Conservation (phyloP, 1,140 invertebrate genomes). For the Polypedilum vanderplanki region DNA sequence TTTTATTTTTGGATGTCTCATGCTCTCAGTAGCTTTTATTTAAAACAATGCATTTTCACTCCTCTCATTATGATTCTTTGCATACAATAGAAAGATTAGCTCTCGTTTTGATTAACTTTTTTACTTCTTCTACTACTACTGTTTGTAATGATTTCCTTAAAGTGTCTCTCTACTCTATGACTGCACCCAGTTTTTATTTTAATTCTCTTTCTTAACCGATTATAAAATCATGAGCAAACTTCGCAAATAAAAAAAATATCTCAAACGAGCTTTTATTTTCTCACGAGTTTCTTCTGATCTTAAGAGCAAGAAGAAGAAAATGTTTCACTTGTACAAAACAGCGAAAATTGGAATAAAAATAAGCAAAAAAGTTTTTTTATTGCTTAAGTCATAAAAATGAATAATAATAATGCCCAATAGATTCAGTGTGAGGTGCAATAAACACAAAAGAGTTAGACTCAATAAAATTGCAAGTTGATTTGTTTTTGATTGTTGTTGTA, state of each 20-base stretch:
- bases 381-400: background rate
- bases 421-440: background rate
- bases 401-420: no score
- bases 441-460: background rate
- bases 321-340: background rate
- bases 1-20: background rate
- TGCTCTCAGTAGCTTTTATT: background rate
- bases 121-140: background rate
- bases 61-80: background rate
- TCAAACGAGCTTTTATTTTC: constrained; percentile 1
- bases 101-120: constrained; percentile 13
- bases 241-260: background rate
- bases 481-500: background rate
- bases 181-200: background rate
- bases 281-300: background rate
- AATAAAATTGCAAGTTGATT: background rate
- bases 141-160: background rate
- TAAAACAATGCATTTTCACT: background rate
- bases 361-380: background rate
- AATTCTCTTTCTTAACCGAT: background rate
- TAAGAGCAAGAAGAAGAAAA: background rate
- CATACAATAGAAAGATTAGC: constrained; percentile 11
- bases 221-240: background rate
- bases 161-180: background rate
- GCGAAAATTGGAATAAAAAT: constrained; percentile 8